Evolutionary conservation across 2,797 vertebrate species (phyloP).

Genomic region (Glossophaga mutica): DNA sequence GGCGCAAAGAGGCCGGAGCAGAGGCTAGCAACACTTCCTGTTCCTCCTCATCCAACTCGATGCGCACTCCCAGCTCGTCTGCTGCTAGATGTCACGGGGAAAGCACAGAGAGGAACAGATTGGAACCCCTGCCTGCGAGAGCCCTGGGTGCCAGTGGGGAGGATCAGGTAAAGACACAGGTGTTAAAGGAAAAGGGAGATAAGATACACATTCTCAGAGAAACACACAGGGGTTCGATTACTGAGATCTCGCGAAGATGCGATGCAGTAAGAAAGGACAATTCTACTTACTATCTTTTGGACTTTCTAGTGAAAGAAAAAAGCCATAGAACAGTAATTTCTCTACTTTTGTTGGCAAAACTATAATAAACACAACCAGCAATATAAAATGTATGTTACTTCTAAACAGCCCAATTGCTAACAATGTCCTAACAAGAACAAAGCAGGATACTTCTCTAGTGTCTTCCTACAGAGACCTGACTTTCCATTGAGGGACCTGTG

Average conservation of each 20-base stretch:
- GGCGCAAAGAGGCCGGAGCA: not conserved
- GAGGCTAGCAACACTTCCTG: not conserved
- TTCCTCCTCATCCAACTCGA: not conserved
- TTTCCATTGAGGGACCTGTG: not conserved
- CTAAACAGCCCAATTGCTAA: not conserved
- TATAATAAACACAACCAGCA: not conserved
- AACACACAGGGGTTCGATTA: not conserved
- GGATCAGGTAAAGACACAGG: not conserved
- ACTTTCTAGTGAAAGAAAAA: not conserved
- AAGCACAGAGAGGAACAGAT: not conserved
- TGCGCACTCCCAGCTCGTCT: not conserved
- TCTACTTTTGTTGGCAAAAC: not conserved
- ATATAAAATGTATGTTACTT: slow-evolving; percentile 6
- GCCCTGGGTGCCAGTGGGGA: not conserved
- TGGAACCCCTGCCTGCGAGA: not conserved
- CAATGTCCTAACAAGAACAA: not conserved
- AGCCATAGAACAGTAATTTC: not conserved
- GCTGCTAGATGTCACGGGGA: not conserved
- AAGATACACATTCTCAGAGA: not conserved
- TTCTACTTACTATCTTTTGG: not conserved
- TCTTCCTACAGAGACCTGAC: not conserved
- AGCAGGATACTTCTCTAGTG: not conserved
- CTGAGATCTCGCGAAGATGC: not conserved
- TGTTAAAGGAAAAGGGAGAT: not conserved
- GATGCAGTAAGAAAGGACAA: not conserved